phyloP scores from a whole-genome alignment of 2,797 vertebrate species.

The Sorex maritimensis region DNA sequence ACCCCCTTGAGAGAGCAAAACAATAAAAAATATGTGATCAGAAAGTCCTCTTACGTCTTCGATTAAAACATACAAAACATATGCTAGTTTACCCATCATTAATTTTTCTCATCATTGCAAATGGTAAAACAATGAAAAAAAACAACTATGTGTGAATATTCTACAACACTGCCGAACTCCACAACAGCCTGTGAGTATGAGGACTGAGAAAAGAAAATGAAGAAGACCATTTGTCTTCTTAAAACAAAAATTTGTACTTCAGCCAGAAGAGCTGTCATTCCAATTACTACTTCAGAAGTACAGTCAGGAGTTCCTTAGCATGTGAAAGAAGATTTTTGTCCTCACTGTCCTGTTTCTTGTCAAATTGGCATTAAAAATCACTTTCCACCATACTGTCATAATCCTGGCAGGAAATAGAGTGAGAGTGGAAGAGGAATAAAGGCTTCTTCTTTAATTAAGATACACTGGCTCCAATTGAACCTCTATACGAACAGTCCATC shows the following conservation, averaged over 20 bases:
- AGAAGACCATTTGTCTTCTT: constrained; percentile 56
- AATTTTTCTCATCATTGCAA: constrained; percentile 51
- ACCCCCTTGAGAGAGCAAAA: not conserved
- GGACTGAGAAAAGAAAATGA: constrained; percentile 57
- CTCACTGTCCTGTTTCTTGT: constrained; percentile 14
- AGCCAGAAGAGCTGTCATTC: constrained; percentile 45
- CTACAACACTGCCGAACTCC: not conserved
- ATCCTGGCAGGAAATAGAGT: constrained; percentile 11
- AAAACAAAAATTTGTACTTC: constrained; percentile 53
- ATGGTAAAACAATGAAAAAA: not conserved
- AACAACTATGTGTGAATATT: not conserved
- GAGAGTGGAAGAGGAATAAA: not conserved
- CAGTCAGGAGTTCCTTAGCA: not conserved
- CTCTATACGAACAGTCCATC: not conserved
- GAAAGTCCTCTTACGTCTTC: not conserved
- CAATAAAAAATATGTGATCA: not conserved
- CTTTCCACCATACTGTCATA: not conserved
- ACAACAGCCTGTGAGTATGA: not conserved
- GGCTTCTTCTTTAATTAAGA: not conserved
- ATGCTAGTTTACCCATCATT: not conserved
- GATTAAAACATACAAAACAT: not conserved
- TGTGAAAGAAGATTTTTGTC: not conserved
- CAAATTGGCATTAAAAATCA: constrained; percentile 1
- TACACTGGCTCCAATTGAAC: not conserved
- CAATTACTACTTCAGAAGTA: constrained; percentile 25